These are phyloP conservation scores for Cryptotermes secundus DNA, from an alignment of 1,140 invertebrate genomes.

Conservation along the genomic window DNA sequence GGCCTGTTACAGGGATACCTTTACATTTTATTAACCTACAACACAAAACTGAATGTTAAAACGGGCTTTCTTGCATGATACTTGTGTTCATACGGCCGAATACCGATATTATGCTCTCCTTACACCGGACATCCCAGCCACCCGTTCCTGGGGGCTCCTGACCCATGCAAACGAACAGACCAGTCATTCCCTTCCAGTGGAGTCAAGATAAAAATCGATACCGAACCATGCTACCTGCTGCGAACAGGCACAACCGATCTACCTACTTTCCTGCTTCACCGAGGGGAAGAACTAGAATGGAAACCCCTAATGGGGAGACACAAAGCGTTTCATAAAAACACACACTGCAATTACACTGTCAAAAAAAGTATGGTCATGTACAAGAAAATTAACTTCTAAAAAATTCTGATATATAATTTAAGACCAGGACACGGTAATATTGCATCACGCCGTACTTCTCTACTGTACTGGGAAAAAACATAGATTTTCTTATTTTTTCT, in stretches of 20 bases:
- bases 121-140: not conserved
- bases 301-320: not conserved
- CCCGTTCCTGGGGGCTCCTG: not conserved
- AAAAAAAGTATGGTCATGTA: too few relatives aligned
- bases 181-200: not conserved
- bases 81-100: not conserved
- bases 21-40: too few relatives aligned
- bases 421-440: too few relatives aligned
- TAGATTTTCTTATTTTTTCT: too few relatives aligned
- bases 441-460: too few relatives aligned
- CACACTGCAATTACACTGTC: not conserved
- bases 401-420: too few relatives aligned
- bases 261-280: not conserved
- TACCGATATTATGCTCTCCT: not conserved
- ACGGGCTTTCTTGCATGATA: too few relatives aligned
- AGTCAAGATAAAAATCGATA: conserved; percentile 9
- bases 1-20: too few relatives aligned
- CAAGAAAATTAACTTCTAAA: too few relatives aligned
- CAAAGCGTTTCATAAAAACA: not conserved
- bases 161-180: not conserved
- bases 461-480: too few relatives aligned
- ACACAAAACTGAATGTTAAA: too few relatives aligned
- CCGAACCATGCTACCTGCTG: not conserved
- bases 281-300: not conserved
- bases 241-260: not conserved